Evolutionary conservation across 2,797 vertebrate genomes (phyloP).

Genomic region (Pristis pectinata): DNA sequence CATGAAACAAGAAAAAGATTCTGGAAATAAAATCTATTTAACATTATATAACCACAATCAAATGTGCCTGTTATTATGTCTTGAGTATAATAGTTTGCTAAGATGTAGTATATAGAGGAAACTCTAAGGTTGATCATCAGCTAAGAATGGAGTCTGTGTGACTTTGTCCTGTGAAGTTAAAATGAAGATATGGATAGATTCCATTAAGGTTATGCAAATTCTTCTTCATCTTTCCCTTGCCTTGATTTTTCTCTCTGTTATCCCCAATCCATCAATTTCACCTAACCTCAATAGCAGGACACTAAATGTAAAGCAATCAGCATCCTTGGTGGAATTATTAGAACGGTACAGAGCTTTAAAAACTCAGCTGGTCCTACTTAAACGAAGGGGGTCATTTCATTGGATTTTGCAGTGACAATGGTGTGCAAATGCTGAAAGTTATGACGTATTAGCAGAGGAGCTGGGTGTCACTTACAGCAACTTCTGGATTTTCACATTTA

Average conservation of each 20-base stretch:
- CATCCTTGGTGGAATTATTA: neutral
- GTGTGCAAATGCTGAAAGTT: too few species aligned
- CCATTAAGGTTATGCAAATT: neutral
- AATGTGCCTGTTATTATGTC: neutral
- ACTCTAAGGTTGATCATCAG: neutral
- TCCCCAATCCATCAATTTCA: neutral
- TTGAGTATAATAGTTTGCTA: neutral
- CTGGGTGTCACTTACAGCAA: too few species aligned
- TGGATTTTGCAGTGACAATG: too few species aligned
- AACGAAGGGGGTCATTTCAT: too few species aligned
- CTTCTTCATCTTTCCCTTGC: neutral
- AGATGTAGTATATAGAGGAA: neutral
- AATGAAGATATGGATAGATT: neutral
- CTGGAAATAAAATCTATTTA: neutral
- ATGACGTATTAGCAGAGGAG: too few species aligned
- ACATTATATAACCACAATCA: neutral
- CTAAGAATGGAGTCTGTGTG: neutral
- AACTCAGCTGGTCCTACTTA: too few species aligned
- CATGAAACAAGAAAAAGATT: neutral
- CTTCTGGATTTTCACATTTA: too few species aligned
- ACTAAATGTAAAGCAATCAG: neutral
- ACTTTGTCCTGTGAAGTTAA: neutral
- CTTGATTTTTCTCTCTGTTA: neutral
- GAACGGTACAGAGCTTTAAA: neutral
- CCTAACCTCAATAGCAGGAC: neutral